Percentiles rank a stretch among this genome's conserved stretches.
These are phyloP conservation scores for Chunga burmeisteri DNA, from an alignment of 2,113 vertebrate species.

Conservation along the genomic window DNA sequence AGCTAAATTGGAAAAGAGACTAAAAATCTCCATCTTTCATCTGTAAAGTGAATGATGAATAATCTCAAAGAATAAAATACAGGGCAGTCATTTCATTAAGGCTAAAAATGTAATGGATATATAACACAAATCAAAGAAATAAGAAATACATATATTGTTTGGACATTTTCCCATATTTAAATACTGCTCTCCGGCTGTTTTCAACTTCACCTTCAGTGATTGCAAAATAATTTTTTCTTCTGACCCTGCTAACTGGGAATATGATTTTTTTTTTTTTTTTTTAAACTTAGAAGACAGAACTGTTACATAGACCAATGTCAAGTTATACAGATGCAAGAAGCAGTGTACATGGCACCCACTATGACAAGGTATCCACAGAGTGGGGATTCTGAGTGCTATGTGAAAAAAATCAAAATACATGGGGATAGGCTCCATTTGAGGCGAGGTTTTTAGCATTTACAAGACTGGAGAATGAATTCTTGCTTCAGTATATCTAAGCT, in stretches of 20 bases:
- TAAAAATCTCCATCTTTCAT: neutral
- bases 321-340: neutral
- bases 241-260: neutral
- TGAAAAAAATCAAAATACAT: neutral
- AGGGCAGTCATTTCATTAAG: neutral
- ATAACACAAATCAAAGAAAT: neutral
- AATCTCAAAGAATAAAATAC: neutral
- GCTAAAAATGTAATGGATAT: neutral
- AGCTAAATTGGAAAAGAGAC: neutral
- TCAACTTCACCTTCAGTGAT: neutral
- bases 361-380: neutral
- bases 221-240: neutral
- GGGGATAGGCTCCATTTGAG: neutral
- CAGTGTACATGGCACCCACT: accelerated
- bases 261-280: neutral
- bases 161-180: neutral
- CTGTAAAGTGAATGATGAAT: neutral
- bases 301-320: neutral
- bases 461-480: neutral
- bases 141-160: neutral
- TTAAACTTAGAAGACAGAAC: neutral
- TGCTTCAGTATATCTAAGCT: neutral
- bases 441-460: neutral
- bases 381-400: neutral
- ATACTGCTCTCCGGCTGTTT: neutral